Evolutionary conservation across 2,113 vertebrate genomes (phyloP), one percentile per base, ranked within the genome.

Genomic region (Pseudolaguvia tuberculata): DNA sequence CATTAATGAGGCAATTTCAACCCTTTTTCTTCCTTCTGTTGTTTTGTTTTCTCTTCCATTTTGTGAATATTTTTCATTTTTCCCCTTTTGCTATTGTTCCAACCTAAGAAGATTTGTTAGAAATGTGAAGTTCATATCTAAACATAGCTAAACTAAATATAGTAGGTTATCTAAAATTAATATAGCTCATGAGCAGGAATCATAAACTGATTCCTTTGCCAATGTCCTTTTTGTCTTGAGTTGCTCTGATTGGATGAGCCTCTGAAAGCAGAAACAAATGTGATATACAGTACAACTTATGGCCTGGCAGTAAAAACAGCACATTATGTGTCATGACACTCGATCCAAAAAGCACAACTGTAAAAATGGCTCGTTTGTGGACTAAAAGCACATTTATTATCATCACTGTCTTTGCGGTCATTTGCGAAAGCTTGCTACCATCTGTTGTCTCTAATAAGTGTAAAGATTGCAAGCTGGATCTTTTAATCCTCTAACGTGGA

Each of bases 1-100:
- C 80, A 82, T 82, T 83, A 84, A 84, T 84, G 82, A 84, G 80
- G 76, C 80, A 77, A 80, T 83, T 81, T 79, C 42, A 67, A 45
- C 63, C 73, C 27, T 67, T 77, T 78, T 80, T 77, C 62, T 35
- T 45, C 35, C 18, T 21, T 51, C 25, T 25, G 23, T 56, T 56
- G 55, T 59, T 62, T 70, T 72, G 70, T 75, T 70, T 73, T 56
- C 27, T 20, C 31, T 58, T 13, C 35, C 18, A n/a, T 66, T n/a
- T 66, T 61, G 55, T 39, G 14, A 52, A 55, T 48, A 11, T 31
- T 56, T 70, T 74, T 70, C 74, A 56, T 62, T 55, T 29, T n/a
- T n/a, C n/a, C 9, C n/a, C 18, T 42, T 14, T 10, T 55, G 39
- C 65, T 61, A 67, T 77, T 61, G 29, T 73, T 45, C 51, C 27